Conservation (phyloP, 1,140 invertebrate genomes). For the Bombus balteatus region DNA sequence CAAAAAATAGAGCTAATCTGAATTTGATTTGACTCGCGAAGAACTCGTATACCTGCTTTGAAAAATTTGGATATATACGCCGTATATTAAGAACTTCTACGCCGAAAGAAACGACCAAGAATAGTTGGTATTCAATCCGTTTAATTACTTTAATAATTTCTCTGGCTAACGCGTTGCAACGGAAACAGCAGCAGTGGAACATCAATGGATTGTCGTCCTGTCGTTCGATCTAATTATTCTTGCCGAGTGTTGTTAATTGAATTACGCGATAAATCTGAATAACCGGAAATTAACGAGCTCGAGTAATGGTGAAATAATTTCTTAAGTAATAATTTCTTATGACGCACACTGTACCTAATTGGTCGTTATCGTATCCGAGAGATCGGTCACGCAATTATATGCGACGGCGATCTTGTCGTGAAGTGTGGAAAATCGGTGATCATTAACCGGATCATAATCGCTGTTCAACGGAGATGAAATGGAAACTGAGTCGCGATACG, state of each 20-base stretch:
- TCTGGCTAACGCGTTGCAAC: background rate
- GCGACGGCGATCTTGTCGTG: conserved; percentile 27
- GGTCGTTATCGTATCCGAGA: conserved; percentile 18
- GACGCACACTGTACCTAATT: conserved; percentile 27
- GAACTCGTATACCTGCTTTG: too few species aligned
- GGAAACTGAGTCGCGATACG: conserved; percentile 34
- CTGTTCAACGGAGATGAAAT: conserved; percentile 12
- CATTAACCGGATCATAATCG: conserved; percentile 39
- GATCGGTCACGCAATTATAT: conserved; percentile 29
- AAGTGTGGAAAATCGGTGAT: conserved; percentile 21
- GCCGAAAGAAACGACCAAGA: background rate
- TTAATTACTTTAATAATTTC: conserved; percentile 5
- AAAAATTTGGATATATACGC: background rate
- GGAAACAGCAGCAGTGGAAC: too few species aligned
- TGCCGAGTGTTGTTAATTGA: conserved; percentile 16
- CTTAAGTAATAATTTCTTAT: conserved; percentile 43
- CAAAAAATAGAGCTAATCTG: too few species aligned
- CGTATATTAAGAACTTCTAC: background rate
- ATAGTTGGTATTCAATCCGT: background rate
- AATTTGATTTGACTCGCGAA: background rate
- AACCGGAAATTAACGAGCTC: background rate
- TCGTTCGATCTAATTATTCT: conserved; percentile 13
- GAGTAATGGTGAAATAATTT: background rate
- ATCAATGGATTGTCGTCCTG: background rate
- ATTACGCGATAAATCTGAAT: conserved; percentile 34